phyloP scores from a whole-genome alignment of 2,113 vertebrate species.

The Perca fluviatilis region DNA sequence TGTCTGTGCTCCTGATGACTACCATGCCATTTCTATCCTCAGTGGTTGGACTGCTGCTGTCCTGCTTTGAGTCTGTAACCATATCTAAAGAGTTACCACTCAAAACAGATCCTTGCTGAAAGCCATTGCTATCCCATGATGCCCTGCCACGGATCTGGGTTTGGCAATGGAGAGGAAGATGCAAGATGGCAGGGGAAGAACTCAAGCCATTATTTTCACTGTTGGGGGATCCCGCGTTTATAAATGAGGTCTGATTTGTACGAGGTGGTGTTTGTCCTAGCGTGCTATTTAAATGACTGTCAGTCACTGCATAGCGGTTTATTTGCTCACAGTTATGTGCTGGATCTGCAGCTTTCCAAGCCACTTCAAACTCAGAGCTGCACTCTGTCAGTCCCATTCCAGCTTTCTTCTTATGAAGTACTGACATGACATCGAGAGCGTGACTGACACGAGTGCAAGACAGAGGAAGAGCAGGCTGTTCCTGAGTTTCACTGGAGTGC shows the following conservation, averaged over 20 bases:
- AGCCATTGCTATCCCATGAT: slow-evolving; percentile 64
- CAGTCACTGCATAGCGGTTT: slow-evolving; percentile 73
- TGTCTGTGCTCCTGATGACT: slow-evolving; percentile 71
- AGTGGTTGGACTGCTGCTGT: slow-evolving; percentile 51
- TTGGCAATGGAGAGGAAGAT: slow-evolving; percentile 82
- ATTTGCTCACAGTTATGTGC: slow-evolving; percentile 49
- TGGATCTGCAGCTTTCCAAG: slow-evolving; percentile 77
- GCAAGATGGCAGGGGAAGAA: slow-evolving; percentile 80
- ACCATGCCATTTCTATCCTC: slow-evolving; percentile 73
- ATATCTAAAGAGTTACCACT: slow-evolving; percentile 28
- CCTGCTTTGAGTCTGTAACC: slow-evolving; percentile 44
- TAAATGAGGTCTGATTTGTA: slow-evolving; percentile 69
- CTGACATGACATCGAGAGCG: slow-evolving; percentile 78
- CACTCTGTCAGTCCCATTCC: slow-evolving; percentile 79
- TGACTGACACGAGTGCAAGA: slow-evolving; percentile 77
- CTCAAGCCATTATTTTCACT: slow-evolving; percentile 64
- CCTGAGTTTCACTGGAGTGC: slow-evolving; percentile 79
- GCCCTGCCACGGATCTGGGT: slow-evolving; percentile 74
- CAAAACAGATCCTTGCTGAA: slow-evolving; percentile 54
- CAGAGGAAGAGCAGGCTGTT: slow-evolving; percentile 75
- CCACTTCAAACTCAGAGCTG: slow-evolving; percentile 75
- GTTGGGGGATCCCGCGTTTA: slow-evolving; percentile 54
- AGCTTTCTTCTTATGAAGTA: slow-evolving; percentile 57
- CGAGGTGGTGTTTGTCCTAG: slow-evolving; percentile 64
- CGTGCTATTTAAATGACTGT: slow-evolving; percentile 41